These are phyloP conservation scores for Pipra filicauda DNA, from an alignment of 2,113 vertebrate species.

Conservation along the genomic window DNA sequence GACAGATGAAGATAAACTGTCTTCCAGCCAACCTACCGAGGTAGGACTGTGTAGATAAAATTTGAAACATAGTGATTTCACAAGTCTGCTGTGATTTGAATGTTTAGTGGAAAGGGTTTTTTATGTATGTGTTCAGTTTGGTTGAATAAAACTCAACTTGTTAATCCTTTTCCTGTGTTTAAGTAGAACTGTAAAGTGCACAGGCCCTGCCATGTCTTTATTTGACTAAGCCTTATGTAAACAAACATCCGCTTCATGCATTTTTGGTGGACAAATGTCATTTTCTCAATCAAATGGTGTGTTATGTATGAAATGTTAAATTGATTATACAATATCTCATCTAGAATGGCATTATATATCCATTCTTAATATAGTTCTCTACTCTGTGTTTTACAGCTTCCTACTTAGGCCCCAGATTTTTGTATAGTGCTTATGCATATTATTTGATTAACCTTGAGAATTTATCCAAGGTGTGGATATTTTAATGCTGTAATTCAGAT, in stretches of 20 bases:
- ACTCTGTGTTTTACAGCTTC: not conserved
- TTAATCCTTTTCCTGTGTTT: not conserved
- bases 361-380: not conserved
- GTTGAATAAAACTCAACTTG: not conserved
- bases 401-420: not conserved
- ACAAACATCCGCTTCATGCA: not conserved
- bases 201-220: not conserved
- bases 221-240: not conserved
- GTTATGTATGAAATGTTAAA: not conserved
- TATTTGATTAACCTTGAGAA: not conserved
- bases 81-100: not conserved
- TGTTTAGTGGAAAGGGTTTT: not conserved
- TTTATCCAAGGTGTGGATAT: not conserved
- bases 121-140: not conserved
- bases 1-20: slow-evolving; percentile 88
- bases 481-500: not conserved
- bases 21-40: slow-evolving; percentile 83
- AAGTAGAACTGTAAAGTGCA: not conserved
- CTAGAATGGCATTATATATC: not conserved
- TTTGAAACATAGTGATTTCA: not conserved
- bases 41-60: slow-evolving; percentile 60
- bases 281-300: not conserved
- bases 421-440: fast-evolving
- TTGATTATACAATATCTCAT: not conserved
- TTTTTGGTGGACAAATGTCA: not conserved